Base-by-base conservation (phyloP, 2,888 invertebrate species). In the Zaprionus bogoriensis region DNA sequence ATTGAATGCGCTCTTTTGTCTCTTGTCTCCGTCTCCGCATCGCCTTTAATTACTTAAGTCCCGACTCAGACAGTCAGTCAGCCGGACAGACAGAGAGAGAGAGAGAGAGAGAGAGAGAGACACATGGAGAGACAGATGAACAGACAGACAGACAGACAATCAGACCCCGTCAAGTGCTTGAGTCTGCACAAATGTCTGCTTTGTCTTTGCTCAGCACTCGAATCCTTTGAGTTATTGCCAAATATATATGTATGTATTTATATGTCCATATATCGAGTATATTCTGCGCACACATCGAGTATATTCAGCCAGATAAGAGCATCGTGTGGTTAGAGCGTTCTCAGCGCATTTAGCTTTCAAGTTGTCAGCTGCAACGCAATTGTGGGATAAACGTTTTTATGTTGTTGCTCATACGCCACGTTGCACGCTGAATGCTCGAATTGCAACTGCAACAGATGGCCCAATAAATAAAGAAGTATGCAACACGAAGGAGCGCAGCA, bases 371-470 rank as follows among this genome's bases (percentile, higher is more conserved):
- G 58, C 66, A 55, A 38, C 25, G 27, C 50, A 59, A 52, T 61
- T 62, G 50, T 28, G 19, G 25, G 25, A 42, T 32, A 36, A 53
- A 45, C 38, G 28, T 57, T 75, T 50, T 27, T 30, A 47, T 44
- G 44, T 63, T 59, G 65, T 75, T 78, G 62, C 74, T 32, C 65
- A 76, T 70, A 69, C 79, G 81, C 60, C 68, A 69, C 45, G 55
- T 61, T 63, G 53, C 55, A 30, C 41, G 41, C 42, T n/a, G 27
- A 19, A 25, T 70, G 20, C 14, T 50, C 10, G 25, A 27, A 30
- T 50, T 51, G 22, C 41, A 20, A 53, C 42, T 17, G 27, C 57
- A 44, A 52, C 46, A 66, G 42, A 38, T 55, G 47, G 19, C 30
- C 14, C 53, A 41, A 42, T 48, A 54, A 47, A 51, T 42, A 39